Evolutionary conservation across 2,888 invertebrate genomes (phyloP).

Genomic region (Scaptomyza cyrtandrae): DNA sequence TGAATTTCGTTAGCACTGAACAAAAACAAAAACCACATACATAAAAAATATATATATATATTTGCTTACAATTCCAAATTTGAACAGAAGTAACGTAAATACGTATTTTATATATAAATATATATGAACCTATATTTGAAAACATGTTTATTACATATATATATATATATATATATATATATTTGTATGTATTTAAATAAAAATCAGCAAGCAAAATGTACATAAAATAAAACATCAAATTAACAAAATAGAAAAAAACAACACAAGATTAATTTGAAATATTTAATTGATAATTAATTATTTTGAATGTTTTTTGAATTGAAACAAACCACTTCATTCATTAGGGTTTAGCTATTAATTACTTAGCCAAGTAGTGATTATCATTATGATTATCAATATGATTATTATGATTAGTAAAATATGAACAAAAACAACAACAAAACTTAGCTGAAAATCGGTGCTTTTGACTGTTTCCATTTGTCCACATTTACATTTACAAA

Average conservation of each 20-base stretch:
- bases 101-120: conserved; percentile 75
- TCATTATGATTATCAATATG: conserved; percentile 57
- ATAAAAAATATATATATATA: conserved; percentile 26
- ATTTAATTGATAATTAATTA: conserved; percentile 28
- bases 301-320: conserved; percentile 38
- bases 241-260: not conserved
- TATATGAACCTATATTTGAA: conserved; percentile 35
- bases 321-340: conserved; percentile 36
- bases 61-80: conserved; percentile 59
- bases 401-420: conserved; percentile 65
- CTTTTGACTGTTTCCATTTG: conserved; percentile 85
- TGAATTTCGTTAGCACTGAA: conserved; percentile 77
- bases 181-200: conserved; percentile 68
- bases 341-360: conserved; percentile 53
- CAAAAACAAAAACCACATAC: conserved; percentile 7
- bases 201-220: conserved; percentile 39
- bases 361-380: conserved; percentile 65
- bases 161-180: conserved; percentile 72
- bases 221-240: conserved; percentile 23
- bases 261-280: conserved; percentile 15
- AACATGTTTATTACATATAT: conserved; percentile 62
- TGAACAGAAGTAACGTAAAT: conserved; percentile 35
- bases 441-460: conserved; percentile 85
- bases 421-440: conserved; percentile 57
- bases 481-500: conserved; percentile 81